Evolutionary conservation across 2,888 invertebrate genomes (phyloP).

Genomic region (Trachelus tabidus): DNA sequence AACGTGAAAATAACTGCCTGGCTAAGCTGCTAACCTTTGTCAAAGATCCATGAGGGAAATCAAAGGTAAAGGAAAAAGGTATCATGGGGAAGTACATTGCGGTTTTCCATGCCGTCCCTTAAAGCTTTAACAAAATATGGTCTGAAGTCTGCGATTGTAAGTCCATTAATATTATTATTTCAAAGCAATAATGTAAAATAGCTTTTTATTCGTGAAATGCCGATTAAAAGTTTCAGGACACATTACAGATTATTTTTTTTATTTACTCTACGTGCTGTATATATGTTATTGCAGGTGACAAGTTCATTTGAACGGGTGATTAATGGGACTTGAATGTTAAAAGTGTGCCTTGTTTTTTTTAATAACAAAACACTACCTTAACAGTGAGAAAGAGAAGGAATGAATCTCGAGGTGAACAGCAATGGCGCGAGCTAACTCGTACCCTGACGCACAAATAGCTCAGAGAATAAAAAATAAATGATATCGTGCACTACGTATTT

Average conservation of each 20-base stretch:
- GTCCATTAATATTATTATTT: background rate
- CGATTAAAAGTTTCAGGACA: background rate
- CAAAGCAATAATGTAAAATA: too few species aligned
- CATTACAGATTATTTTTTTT: background rate
- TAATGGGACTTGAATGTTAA: background rate
- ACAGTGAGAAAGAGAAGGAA: background rate
- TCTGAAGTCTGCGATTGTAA: background rate
- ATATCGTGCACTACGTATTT: background rate
- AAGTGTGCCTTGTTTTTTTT: background rate
- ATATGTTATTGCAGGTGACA: background rate
- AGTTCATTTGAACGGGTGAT: background rate
- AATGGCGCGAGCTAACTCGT: background rate
- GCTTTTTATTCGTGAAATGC: background rate
- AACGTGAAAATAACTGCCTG: too few species aligned
- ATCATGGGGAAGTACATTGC: background rate
- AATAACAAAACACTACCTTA: background rate
- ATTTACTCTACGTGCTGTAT: background rate
- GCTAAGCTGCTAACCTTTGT: too few species aligned
- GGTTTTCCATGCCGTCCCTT: background rate
- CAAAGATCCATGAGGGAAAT: too few species aligned
- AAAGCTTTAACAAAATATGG: background rate
- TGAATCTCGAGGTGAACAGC: background rate
- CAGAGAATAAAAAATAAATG: background rate
- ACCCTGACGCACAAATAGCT: background rate
- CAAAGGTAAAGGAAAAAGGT: background rate